Evolutionary conservation across 2,113 vertebrate genomes (phyloP), one percentile per base, ranked within the genome.

Genomic region (Saccopteryx leptura): DNA sequence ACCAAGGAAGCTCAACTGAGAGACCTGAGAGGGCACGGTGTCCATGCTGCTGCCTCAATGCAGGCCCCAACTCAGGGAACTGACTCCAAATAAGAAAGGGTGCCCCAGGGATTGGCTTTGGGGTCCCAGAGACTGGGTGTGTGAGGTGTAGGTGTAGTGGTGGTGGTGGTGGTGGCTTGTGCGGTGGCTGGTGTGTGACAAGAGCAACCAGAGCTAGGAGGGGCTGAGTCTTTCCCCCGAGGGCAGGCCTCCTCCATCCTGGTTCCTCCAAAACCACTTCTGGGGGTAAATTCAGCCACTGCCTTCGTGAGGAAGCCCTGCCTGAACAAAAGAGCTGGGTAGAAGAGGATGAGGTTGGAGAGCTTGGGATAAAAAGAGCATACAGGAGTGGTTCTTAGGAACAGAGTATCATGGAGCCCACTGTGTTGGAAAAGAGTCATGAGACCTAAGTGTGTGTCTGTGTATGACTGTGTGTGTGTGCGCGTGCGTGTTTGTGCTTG

Each of bases 61-160:
- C 80, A 94, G 91, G 91, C 56, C 84, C 78, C 78, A 31, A 96
- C 71, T 60, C 85, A 61, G 79, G 88, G 91, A 75, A 75, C 2
- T 92, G 91, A 90, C 61, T 84, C 50, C 52, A 52, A 85, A 50
- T 60, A 24, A 71, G 78, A 66, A 82, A 17, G 56, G 74, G 87
- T 18, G 54, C 96, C 93, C 95, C 90, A 54, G 75, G 76, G 90
- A 81, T 1, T 97, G 95, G 96, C 95, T 93, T 95, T 71, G 84
- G 94, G 95, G 95, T 78, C 82, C 46, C 68, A 80, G 82, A 94
- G 39, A 28, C 93, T 81, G 33, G 13, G 8, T 50, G 52, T 50
- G 85, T 13, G 76, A 46, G 61, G 63, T 21, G 81, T 19, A 14
- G 23, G 60, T 23, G 90, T 9, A 28, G 48, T 13, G 60, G 52